These are phyloP conservation scores for Sesia bembeciformis DNA, from an alignment of 2,888 invertebrate species.

Conservation along the genomic window DNA sequence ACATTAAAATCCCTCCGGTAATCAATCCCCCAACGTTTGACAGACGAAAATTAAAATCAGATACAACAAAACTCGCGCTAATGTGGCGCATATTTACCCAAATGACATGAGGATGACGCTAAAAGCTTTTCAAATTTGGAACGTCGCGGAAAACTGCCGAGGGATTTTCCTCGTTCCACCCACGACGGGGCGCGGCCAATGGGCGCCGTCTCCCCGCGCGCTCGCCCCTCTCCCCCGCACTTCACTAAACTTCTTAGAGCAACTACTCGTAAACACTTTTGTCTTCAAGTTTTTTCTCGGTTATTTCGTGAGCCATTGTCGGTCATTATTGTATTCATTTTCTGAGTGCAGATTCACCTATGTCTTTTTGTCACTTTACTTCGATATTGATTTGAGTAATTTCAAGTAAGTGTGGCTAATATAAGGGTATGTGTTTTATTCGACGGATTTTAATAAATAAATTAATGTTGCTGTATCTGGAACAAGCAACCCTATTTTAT, in stretches of 20 bases:
- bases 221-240: constrained; percentile 15
- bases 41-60: constrained; percentile 28
- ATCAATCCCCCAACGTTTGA: constrained; percentile 20
- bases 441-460: no score
- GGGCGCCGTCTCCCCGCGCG: constrained; percentile 24
- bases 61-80: constrained; percentile 29
- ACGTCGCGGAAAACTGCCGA: constrained; percentile 43
- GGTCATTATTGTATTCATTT: neutral
- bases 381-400: neutral
- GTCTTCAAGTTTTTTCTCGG: neutral
- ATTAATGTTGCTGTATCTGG: no score
- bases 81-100: constrained; percentile 21
- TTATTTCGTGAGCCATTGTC: neutral
- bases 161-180: constrained; percentile 58
- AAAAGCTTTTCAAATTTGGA: constrained; percentile 64
- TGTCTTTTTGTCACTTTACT: neutral
- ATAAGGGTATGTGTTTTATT: no score
- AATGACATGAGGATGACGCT: constrained; percentile 54
- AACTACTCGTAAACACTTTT: constrained; percentile 11
- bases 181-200: constrained; percentile 62
- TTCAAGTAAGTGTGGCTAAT: neutral
- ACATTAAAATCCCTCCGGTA: constrained; percentile 13
- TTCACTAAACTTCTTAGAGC: neutral
- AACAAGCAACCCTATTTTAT: no score
- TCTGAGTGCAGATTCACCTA: neutral